Evolutionary conservation across 2,888 invertebrate species (phyloP), one percentile per base, ranked within the genome.

Genomic region (Pharmacophagus antenor): DNA sequence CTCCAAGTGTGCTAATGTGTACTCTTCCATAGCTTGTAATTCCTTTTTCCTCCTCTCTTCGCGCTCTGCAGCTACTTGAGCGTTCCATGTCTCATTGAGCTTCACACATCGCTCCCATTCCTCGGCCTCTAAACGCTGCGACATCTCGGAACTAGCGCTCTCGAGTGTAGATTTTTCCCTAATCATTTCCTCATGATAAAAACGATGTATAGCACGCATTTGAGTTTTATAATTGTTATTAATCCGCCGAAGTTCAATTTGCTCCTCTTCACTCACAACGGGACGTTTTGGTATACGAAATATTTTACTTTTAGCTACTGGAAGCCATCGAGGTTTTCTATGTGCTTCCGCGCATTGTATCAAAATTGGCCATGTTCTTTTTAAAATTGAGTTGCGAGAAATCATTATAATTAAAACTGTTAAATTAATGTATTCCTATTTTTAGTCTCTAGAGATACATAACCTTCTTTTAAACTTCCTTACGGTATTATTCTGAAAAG

Each of bases 271-370:
- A 0, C 94, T 88, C 51, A 94, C 76, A 62, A 79, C 80, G 20
- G 92, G 92, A 47, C 92, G 92, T 68, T 88, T 86, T 0, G 95
- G 94, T 62, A 97, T 91, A 65, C 93, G 92, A 81, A 93, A 97
- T 51, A 95, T 66, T 89, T 97, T 97, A 67, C 93, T 94, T 85
- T 95, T 96, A 0, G 97, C 97, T 15, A 93, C 93, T 2, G 95
- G 95, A 50, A 96, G 59, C 95, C 96, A 96, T 64, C 94, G 87
- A 0, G 97, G 97, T 81, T 97, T 97, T 67, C 95, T 91, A 61
- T 88, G 88, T 12, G 84, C 84, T 61, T 79, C 76, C 0, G 85
- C 88, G 37, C 70, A 73, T 70, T 89, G 90, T 62, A 82, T 65
- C 0, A 88, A 20, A 41, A 83, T 64, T 3, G 88, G 89, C 67